Evolutionary conservation across 1,140 invertebrate genomes (phyloP).

Genomic region (Bombus turneri): DNA sequence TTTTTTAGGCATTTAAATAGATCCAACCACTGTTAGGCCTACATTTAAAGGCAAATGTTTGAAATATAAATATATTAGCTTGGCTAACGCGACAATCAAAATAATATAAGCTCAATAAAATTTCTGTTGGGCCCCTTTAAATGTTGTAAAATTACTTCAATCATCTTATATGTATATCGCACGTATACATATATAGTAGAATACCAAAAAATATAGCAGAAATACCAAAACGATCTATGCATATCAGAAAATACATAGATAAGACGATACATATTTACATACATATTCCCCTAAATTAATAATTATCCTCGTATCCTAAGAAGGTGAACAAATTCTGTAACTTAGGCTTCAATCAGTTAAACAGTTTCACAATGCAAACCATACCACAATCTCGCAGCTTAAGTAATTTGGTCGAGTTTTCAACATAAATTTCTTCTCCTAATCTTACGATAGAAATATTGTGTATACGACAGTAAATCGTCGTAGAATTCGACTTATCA

Average conservation of each 20-base stretch:
- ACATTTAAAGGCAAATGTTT: neutral
- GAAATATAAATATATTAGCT: neutral
- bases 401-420: slow-evolving; percentile 65
- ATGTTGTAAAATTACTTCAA: neutral
- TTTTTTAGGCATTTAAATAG: neutral
- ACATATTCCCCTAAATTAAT: slow-evolving; percentile 10
- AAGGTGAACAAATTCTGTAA: neutral
- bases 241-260: neutral
- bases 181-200: neutral
- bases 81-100: neutral
- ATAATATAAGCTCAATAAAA: neutral
- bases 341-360: slow-evolving; percentile 11
- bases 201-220: neutral
- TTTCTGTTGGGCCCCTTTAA: neutral
- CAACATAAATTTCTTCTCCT: slow-evolving; percentile 40
- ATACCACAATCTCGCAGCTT: slow-evolving; percentile 59
- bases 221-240: neutral
- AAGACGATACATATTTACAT: neutral
- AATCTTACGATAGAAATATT: slow-evolving; percentile 52
- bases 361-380: slow-evolving; percentile 56
- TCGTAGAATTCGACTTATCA: slow-evolving; percentile 32
- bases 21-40: slow-evolving; percentile 20
- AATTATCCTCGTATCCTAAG: neutral
- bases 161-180: too few species aligned
- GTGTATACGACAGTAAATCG: slow-evolving; percentile 20